Percentiles rank a stretch among this genome's conserved stretches.
phyloP scores from a whole-genome alignment of 2,888 invertebrate genomes.

The Melanophora roralis region DNA sequence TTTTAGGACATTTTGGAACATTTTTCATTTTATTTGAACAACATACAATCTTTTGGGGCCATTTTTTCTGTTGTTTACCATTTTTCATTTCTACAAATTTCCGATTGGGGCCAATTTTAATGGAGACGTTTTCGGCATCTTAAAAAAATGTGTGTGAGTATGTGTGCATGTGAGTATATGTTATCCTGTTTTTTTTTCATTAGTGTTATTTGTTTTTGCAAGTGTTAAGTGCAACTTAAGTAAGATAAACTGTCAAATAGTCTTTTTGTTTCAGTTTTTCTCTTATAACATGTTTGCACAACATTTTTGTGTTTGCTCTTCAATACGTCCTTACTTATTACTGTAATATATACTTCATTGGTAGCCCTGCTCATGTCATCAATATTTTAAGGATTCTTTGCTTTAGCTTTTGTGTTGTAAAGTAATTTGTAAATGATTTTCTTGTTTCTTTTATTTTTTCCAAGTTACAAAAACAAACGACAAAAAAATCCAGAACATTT shows the following conservation, averaged over 20 bases:
- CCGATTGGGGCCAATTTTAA: too few relatives aligned
- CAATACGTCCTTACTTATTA: slow-evolving; percentile 1
- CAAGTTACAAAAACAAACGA: not conserved
- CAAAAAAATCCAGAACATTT: slow-evolving; percentile 21
- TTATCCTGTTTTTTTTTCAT: not conserved
- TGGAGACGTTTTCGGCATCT: too few relatives aligned
- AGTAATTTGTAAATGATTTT: slow-evolving; percentile 58
- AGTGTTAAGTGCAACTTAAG: slow-evolving; percentile 56
- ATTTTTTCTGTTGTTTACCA: too few relatives aligned
- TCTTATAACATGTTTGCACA: slow-evolving; percentile 10
- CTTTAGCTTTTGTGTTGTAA: slow-evolving; percentile 50
- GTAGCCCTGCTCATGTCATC: slow-evolving; percentile 45
- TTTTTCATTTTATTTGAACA: too few relatives aligned
- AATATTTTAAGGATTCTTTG: slow-evolving; percentile 56
- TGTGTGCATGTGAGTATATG: too few relatives aligned
- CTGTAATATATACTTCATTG: slow-evolving; percentile 29
- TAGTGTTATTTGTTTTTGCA: not conserved
- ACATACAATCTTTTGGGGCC: too few relatives aligned
- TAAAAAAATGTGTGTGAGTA: too few relatives aligned
- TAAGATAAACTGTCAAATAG: slow-evolving; percentile 58
- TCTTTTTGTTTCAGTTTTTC: not conserved
- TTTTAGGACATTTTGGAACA: too few relatives aligned
- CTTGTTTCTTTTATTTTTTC: not conserved
- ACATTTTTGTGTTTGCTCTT: not conserved
- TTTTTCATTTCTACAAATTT: too few relatives aligned